Conservation (phyloP, 2,113 vertebrate genomes). For the Bos javanicus region DNA sequence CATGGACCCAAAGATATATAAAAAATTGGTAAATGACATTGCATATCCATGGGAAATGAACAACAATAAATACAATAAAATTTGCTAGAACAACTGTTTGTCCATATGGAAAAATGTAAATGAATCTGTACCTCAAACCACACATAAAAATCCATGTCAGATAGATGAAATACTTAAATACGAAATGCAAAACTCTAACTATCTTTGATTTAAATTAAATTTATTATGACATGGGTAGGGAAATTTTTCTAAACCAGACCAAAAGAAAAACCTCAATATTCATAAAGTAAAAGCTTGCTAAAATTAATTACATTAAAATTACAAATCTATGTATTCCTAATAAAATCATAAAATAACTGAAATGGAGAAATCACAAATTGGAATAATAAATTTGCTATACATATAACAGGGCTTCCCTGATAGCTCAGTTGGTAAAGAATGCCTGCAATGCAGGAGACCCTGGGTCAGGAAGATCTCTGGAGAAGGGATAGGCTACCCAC, state of each 20-base stretch:
- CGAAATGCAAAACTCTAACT: not conserved
- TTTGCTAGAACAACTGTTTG: not conserved
- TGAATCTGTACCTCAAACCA: not conserved
- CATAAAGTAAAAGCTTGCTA: not conserved
- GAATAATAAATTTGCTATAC: not conserved
- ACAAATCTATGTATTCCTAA: not conserved
- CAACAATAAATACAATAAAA: not conserved
- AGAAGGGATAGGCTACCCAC: not conserved
- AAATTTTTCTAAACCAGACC: not conserved
- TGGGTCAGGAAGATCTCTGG: not conserved
- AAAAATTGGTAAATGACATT: not conserved
- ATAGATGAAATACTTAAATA: not conserved
- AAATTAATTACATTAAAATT: not conserved
- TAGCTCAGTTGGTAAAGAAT: not conserved
- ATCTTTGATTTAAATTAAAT: not conserved
- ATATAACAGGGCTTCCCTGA: not conserved
- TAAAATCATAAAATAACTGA: not conserved
- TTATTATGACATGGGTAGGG: not conserved
- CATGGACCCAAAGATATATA: not conserved
- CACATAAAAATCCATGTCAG: not conserved
- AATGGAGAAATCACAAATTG: not conserved
- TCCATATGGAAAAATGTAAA: not conserved
- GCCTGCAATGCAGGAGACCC: not conserved
- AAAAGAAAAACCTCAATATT: not conserved
- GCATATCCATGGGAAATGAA: not conserved